These are phyloP conservation scores for Nyctalus aviator DNA, from an alignment of 2,797 vertebrate species.

Conservation along the genomic window DNA sequence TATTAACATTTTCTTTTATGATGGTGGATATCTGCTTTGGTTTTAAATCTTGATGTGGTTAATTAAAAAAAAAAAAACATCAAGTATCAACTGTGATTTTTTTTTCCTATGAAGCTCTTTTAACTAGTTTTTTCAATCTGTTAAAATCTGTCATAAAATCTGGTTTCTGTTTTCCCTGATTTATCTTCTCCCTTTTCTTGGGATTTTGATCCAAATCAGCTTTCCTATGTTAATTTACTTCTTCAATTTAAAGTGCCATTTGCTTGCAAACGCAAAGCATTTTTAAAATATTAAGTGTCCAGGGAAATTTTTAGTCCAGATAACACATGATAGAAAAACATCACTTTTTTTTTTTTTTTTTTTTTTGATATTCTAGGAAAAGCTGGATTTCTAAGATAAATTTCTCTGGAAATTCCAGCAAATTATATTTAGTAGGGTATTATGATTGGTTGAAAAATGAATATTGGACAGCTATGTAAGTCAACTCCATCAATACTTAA, in stretches of 20 bases:
- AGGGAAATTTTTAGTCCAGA: slow-evolving; percentile 38
- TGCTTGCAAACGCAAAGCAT: slow-evolving; percentile 46
- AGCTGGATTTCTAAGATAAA: slow-evolving; percentile 40
- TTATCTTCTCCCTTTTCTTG: slow-evolving; percentile 50
- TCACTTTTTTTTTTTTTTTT: slow-evolving; percentile 40
- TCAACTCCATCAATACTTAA: slow-evolving; percentile 50
- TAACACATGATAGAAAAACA: slow-evolving; percentile 49
- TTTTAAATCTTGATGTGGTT: slow-evolving; percentile 51
- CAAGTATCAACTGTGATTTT: slow-evolving; percentile 53
- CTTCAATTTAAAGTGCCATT: slow-evolving; percentile 59
- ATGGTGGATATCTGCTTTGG: background rate
- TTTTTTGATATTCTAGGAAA: slow-evolving; percentile 40
- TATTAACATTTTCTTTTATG: slow-evolving; percentile 60
- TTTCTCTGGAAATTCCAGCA: slow-evolving; percentile 23
- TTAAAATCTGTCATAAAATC: slow-evolving; percentile 67
- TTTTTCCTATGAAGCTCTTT: slow-evolving; percentile 28
- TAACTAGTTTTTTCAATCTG: slow-evolving; percentile 32
- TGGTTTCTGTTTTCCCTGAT: slow-evolving; percentile 55
- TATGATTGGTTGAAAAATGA: slow-evolving; percentile 51
- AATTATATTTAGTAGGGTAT: slow-evolving; percentile 49
- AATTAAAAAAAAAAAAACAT: slow-evolving; percentile 6
- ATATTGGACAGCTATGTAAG: background rate
- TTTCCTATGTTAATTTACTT: slow-evolving; percentile 50
- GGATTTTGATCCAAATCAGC: slow-evolving; percentile 58
- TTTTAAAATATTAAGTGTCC: slow-evolving; percentile 27